Evolutionary conservation across 1,140 invertebrate species (phyloP), one percentile per base, ranked within the genome.

Genomic region (Hetaerina americana): DNA sequence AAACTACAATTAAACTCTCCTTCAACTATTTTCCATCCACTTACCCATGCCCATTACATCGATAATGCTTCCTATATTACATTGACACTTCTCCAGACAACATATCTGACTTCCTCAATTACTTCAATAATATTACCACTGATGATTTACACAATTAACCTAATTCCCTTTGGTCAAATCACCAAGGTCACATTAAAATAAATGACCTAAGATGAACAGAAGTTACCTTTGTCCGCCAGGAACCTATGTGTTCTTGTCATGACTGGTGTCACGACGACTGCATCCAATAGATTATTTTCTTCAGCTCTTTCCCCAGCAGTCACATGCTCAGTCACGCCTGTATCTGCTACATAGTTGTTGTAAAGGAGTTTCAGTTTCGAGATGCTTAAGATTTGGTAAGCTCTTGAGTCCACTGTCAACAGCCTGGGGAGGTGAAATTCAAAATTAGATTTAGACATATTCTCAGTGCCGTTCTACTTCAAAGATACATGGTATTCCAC

Each of bases 311-410:
- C 91, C 78, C 88, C 78, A 5, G 88, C 81, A 6, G 90, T 94
- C 5, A 92, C 89, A 73, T 90, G 82, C 81, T 96, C 94, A 77
- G 88, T 87, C n/a, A 86, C 84, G 26, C 85, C 84, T 0, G 88
- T 87, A 75, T 92, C 87, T 71, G 88, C 80, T 76, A 91, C 86
- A 76, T 93, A 93, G 78, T 93, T 93, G 76, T 93, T 88, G 76
- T 89, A 87, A 27, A 93, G 82, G 0, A 84, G 78, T 15, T 87
- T 77, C 73, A 92, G 84, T 75, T 87, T 89, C 75, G 87, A 82
- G 49, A 92, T 85, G 5, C 90, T 91, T 5, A 86, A 81, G 26
- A 86, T 85, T 78, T 86, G 84, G 75, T 85, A 85, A 28, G 84
- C 87, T 74, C 83, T 82, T 28, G 81, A 72, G 73, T 85, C 81